Percentiles rank a stretch among this genome's conserved stretches.
phyloP scores from a whole-genome alignment of 2,888 invertebrate genomes.

The Eudemis profundana region DNA sequence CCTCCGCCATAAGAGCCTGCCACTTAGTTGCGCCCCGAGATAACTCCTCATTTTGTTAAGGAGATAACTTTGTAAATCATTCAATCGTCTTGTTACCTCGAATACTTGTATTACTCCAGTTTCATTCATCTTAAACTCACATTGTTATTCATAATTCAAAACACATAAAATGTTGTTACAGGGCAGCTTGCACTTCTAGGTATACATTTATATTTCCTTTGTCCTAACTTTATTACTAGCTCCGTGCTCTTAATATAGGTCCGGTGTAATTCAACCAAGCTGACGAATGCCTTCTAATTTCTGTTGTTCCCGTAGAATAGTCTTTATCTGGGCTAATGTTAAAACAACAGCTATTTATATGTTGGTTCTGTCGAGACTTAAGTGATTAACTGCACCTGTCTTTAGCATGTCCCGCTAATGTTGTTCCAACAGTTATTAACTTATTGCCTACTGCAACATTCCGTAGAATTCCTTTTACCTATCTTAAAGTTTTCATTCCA shows the following conservation, averaged over 20 bases:
- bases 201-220: too few species aligned
- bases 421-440: not conserved
- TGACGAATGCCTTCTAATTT: conserved; percentile 6
- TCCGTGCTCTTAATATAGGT: not conserved
- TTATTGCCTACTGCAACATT: conserved; percentile 6
- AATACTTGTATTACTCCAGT: too few species aligned
- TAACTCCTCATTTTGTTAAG: too few species aligned
- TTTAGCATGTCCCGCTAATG: conserved; percentile 8
- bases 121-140: too few species aligned
- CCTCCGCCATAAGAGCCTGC: too few species aligned
- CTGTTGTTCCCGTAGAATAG: conserved; percentile 6
- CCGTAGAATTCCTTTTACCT: not conserved
- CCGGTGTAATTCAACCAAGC: not conserved
- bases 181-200: too few species aligned
- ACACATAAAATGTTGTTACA: too few species aligned
- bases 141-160: too few species aligned
- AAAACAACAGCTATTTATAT: conserved; percentile 37
- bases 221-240: not conserved
- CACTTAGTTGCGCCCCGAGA: too few species aligned
- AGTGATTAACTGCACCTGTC: conserved; percentile 32
- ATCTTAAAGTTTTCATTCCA: not conserved
- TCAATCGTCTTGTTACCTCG: too few species aligned
- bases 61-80: too few species aligned
- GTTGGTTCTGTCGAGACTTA: conserved; percentile 15
- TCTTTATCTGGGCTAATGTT: conserved; percentile 25